phyloP scores from a whole-genome alignment of 2,888 invertebrate species.

The Fissipunctia ypsillon region DNA sequence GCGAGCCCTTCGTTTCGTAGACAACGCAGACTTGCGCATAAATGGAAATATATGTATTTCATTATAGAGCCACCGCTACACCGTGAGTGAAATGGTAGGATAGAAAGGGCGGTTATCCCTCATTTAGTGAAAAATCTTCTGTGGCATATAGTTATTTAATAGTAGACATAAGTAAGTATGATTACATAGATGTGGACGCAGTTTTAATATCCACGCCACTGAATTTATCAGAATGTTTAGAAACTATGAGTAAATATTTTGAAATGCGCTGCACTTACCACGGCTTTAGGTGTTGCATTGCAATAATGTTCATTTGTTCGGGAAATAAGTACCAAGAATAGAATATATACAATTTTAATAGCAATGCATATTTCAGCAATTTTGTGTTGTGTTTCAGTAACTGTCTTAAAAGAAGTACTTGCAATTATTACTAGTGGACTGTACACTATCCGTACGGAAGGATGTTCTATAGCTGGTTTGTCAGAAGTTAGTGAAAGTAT shows the following conservation, averaged over 20 bases:
- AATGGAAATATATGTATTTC: background rate
- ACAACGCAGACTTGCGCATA: no score
- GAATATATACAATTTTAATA: background rate
- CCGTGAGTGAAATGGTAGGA: background rate
- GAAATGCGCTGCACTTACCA: constrained; percentile 1
- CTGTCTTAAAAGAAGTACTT: constrained; percentile 11
- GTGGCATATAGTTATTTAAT: constrained; percentile 93
- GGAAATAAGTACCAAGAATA: background rate
- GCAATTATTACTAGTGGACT: constrained; percentile 33
- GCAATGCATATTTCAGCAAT: constrained; percentile 33
- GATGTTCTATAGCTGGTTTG: constrained; percentile 69
- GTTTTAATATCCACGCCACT: background rate
- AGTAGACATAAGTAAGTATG: constrained; percentile 81
- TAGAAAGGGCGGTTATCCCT: background rate
- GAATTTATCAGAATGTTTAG: constrained; percentile 44
- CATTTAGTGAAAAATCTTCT: constrained; percentile 90
- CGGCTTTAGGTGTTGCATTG: background rate
- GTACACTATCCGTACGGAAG: constrained; percentile 68
- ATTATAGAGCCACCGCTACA: background rate
- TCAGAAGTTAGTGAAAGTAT: constrained; percentile 60
- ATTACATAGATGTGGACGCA: background rate
- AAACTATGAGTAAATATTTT: constrained; percentile 44
- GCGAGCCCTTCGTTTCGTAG: no score
- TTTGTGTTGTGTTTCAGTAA: constrained; percentile 40
- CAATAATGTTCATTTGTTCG: background rate